These are phyloP conservation scores for Oreohelix idahoensis DNA, from an alignment of 1,140 invertebrate genomes.

Conservation along the genomic window DNA sequence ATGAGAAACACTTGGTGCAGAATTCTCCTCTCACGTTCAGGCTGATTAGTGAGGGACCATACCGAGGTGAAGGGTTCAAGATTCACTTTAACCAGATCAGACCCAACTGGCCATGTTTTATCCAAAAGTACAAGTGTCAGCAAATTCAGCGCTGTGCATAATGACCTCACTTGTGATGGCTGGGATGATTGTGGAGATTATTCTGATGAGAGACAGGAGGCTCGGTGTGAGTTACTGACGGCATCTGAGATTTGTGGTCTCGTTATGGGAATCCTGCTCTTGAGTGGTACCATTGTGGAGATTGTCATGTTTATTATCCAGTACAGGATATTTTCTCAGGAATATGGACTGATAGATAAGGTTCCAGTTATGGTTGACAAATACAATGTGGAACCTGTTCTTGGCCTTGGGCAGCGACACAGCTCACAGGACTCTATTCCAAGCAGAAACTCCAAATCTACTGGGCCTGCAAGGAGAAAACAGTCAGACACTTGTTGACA, in stretches of 20 bases:
- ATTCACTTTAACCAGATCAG: slow-evolving; percentile 36
- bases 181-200: slow-evolving; percentile 38
- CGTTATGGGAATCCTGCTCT: slow-evolving; percentile 19
- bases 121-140: slow-evolving; percentile 23
- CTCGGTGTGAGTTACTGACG: slow-evolving; percentile 24
- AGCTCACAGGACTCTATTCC: slow-evolving; percentile 27
- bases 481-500: background rate
- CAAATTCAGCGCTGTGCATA: slow-evolving; percentile 27
- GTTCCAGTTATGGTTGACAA: background rate
- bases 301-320: slow-evolving; percentile 6
- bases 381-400: background rate
- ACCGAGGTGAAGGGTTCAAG: slow-evolving; percentile 28
- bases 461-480: background rate
- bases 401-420: background rate
- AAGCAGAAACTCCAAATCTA: slow-evolving; percentile 12
- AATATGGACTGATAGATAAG: slow-evolving; percentile 18
- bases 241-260: slow-evolving; percentile 28
- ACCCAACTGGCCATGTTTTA: slow-evolving; percentile 23
- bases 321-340: background rate
- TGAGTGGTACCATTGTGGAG: background rate
- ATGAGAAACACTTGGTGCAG: slow-evolving; percentile 16
- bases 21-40: slow-evolving; percentile 36
- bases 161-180: slow-evolving; percentile 36
- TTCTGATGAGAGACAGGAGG: slow-evolving; percentile 25
- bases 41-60: slow-evolving; percentile 13